phyloP scores from a whole-genome alignment of 2,113 vertebrate genomes.

The Carettochelys insculpta region DNA sequence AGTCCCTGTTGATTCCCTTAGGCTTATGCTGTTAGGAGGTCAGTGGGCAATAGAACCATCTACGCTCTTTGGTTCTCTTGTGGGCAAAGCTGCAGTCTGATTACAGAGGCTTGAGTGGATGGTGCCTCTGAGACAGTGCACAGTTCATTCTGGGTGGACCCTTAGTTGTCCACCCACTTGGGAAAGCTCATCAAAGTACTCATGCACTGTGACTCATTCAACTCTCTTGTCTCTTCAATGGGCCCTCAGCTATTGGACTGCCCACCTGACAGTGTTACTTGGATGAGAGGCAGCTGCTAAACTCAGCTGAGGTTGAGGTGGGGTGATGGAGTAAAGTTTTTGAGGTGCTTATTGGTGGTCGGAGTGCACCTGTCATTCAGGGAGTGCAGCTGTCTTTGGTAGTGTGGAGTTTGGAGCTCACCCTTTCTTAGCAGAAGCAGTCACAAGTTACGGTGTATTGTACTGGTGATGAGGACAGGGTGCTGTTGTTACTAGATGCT shows the following conservation, averaged over 20 bases:
- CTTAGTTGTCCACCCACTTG: neutral
- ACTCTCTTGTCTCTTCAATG: neutral
- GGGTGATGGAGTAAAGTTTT: neutral
- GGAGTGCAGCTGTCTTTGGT: too few relatives aligned
- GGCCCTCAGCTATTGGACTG: neutral
- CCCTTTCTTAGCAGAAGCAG: neutral
- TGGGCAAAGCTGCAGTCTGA: too few relatives aligned
- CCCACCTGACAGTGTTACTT: neutral
- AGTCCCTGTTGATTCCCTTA: neutral
- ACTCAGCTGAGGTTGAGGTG: neutral
- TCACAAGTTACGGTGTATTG: neutral
- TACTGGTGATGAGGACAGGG: neutral
- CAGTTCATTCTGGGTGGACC: neutral
- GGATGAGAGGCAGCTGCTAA: too few relatives aligned
- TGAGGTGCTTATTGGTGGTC: neutral
- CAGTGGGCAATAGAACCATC: too few relatives aligned
- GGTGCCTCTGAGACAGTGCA: neutral
- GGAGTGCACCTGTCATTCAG: neutral
- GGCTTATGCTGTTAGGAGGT: neutral
- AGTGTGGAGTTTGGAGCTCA: neutral
- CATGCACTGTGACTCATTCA: neutral
- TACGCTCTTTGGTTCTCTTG: too few relatives aligned
- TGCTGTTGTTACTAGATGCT: neutral
- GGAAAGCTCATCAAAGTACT: neutral
- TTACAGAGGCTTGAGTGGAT: too few relatives aligned